Base-by-base conservation (phyloP, 2,888 invertebrate genomes). In the Drosophila cognata region DNA sequence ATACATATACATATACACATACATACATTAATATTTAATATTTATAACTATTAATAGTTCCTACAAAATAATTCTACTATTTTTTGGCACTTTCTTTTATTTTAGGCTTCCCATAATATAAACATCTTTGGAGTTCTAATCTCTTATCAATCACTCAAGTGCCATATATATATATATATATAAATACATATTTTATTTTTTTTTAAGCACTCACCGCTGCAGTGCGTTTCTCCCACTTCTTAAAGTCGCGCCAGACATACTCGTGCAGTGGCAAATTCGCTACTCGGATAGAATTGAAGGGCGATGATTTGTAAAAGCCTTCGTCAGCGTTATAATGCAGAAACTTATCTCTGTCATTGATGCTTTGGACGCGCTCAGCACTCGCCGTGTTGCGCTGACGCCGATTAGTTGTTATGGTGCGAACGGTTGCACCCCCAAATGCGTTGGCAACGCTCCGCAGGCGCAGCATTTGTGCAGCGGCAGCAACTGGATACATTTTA, bases 161-260 rank as follows among this genome's bases (percentile, higher is more conserved):
- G 18, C 1, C 18, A 31, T 18, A 36, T 7, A 7, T 6, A 18
- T 38, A 38, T 38, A 43, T 11, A 11, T 35, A 21, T 11, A 21
- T 25, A 25, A 13, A 46, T 46, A 2, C 16, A 8, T 46, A 25
- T 8, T 13, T 13, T 7, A 25, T 25, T 8, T 11, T 21, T 46
- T 13, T 55, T 28, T 16, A 35, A 58, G 36, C 4, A 94, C 95
- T 95, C 91, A 96, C 96, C 90, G 95, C 80, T 41, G 95, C 94
- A 7, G 94, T 94, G 77, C 94, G 94, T 64, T 95, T 94, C 6
- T 95, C 94, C 95, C 96, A 96, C 92, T 94, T 95, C 28, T 95
- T 94, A 58, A 95, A 85, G 87, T 95, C 83, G 25, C 84, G 87
- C 95, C 95, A 96, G 5, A 96, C 93, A 74, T 94, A 95, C 80